Base-by-base conservation (phyloP, 1,140 invertebrate species). In the Drosophila eugracilis region DNA sequence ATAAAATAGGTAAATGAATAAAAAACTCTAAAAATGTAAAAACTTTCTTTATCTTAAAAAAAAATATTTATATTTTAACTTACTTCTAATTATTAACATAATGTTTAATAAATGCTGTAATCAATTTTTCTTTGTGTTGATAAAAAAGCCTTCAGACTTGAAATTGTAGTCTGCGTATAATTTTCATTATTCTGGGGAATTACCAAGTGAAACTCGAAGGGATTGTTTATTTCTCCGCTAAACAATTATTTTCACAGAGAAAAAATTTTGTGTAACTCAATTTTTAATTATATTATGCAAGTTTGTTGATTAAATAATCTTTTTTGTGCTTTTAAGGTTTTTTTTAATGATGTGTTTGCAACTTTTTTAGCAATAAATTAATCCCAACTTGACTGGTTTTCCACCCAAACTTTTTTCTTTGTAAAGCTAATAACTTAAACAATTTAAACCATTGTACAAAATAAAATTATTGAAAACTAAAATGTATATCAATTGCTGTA, bases 241-340 rank as follows among this genome's bases (percentile, higher is more conserved):
- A 24, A 6, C 4, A n/a, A 5, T 21, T 15, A 36, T 15, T 14
- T 36, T 15, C 6, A 36, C 6, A n/a, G n/a, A 21, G 17, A 10
- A 15, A 19, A 30, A 26, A 15, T 30, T 9, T 14, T 14, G 12
- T 5, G 14, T 2, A 21, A 1, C 15, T 45, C 0, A 14, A n/a
- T 2, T 7, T 7, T 9, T 4, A 19, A 2, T 14, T 9, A 26
- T 9, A 19, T 9, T 9, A 26, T n/a, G 32, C 19, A 41, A 53
- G 50, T 34, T 24, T 17, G 17, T 10, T 36, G 26, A 39, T 37
- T 39, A 14, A 57, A 19, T 50, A 19, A 50, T 50, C 10, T 49
- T 57, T 60, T 14, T 7, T 21, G 39, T 21, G 17, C 2, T 21
- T 15, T 21, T 3, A 41, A n/a, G n/a, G 15, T 37, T 7, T 17